These are phyloP conservation scores for Tetragonisca angustula DNA, from an alignment of 2,888 invertebrate genomes.

Conservation along the genomic window DNA sequence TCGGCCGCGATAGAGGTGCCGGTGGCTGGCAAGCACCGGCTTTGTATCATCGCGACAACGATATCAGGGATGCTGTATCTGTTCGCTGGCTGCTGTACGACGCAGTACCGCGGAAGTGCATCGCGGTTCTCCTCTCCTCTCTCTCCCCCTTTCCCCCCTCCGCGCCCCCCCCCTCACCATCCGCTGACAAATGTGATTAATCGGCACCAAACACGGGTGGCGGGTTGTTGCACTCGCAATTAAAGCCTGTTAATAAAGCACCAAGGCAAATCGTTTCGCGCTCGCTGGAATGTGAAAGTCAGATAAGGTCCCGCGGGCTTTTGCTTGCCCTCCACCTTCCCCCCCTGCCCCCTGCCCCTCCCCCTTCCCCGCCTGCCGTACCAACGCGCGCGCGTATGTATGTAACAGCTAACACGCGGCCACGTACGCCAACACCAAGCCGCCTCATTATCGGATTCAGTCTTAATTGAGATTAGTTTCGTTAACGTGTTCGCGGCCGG, in stretches of 20 bases:
- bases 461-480: conserved; percentile 73
- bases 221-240: conserved; percentile 74
- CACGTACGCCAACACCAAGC: conserved; percentile 8
- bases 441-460: conserved; percentile 69
- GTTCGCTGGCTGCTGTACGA: conserved; percentile 36
- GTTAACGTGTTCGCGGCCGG: conserved; percentile 59
- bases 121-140: too few species aligned
- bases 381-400: background rate
- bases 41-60: conserved; percentile 35
- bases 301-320: conserved; percentile 64
- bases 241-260: conserved; percentile 76
- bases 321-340: background rate
- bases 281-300: conserved; percentile 77
- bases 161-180: too few species aligned
- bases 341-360: too few species aligned
- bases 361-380: too few species aligned
- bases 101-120: conserved; percentile 61
- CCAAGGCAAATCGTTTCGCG: conserved; percentile 77
- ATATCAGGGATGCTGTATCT: conserved; percentile 49
- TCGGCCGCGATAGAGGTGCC: conserved; percentile 20
- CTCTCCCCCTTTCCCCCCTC: background rate
- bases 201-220: conserved; percentile 70
- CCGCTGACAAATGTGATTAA: conserved; percentile 72
- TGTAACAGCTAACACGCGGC: background rate
- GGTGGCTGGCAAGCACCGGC: background rate